Conservation (phyloP, 1,140 invertebrate genomes). For the Drosophila pallidifrons region DNA sequence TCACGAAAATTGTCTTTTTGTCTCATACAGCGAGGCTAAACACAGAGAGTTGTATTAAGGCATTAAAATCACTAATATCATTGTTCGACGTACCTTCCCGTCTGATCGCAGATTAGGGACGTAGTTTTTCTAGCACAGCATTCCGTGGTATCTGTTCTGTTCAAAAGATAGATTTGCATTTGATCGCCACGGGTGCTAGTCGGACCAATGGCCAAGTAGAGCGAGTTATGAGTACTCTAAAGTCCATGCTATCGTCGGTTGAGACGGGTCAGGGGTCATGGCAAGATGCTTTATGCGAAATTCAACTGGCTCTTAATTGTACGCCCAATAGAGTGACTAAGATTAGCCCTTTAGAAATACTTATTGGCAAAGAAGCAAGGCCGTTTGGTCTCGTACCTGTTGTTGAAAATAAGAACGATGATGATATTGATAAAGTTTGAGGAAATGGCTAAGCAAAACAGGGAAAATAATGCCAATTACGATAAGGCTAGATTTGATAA, state of each 20-base stretch:
- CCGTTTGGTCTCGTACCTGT: too few species aligned
- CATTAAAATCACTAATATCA: neutral
- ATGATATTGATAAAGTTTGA: too few species aligned
- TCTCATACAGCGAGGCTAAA: neutral
- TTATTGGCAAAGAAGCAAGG: neutral
- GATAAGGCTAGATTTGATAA: too few species aligned
- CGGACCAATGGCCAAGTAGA: conserved; percentile 1
- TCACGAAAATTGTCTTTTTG: conserved; percentile 2
- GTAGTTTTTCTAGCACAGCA: neutral
- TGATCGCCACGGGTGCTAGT: conserved; percentile 9
- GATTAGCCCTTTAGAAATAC: neutral
- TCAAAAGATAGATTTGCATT: conserved; percentile 27
- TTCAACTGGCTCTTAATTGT: neutral
- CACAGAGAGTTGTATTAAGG: neutral
- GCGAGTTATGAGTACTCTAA: neutral
- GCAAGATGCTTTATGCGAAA: neutral
- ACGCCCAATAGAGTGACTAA: neutral
- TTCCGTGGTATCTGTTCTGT: conserved; percentile 17
- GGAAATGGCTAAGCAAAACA: too few species aligned
- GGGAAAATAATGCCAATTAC: too few species aligned
- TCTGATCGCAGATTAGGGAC: neutral
- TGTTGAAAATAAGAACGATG: too few species aligned
- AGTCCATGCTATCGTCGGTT: neutral
- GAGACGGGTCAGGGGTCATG: neutral
- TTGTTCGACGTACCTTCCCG: neutral